These are phyloP conservation scores for Drosophila antonietae DNA, from an alignment of 2,888 invertebrate species.

Conservation along the genomic window DNA sequence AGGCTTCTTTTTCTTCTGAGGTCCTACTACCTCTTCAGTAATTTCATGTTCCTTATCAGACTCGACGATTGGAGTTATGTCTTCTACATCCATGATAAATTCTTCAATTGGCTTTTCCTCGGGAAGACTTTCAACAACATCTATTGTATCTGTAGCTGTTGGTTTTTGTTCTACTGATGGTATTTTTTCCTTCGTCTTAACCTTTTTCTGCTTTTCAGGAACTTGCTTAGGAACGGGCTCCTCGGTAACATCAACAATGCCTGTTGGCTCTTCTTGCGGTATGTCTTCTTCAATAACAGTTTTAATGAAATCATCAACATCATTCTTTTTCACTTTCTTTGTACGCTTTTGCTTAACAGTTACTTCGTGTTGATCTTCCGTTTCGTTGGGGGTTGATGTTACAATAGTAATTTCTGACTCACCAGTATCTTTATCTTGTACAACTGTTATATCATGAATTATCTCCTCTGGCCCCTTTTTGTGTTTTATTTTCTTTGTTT, in stretches of 20 bases:
- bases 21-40: constrained; percentile 25
- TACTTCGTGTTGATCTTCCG: constrained; percentile 41
- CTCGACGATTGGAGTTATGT: constrained; percentile 60
- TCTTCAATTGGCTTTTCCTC: constrained; percentile 24
- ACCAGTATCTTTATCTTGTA: constrained; percentile 83
- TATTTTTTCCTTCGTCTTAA: constrained; percentile 63
- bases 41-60: constrained; percentile 40
- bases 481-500: constrained; percentile 80
- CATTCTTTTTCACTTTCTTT: constrained; percentile 76
- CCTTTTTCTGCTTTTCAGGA: constrained; percentile 63
- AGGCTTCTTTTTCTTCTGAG: constrained; percentile 58
- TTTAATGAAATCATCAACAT: constrained; percentile 75
- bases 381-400: constrained; percentile 51
- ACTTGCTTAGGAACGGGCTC: constrained; percentile 58
- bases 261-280: constrained; percentile 77
- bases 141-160: constrained; percentile 33
- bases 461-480: constrained; percentile 84
- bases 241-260: constrained; percentile 65
- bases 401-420: constrained; percentile 82
- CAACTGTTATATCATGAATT: constrained; percentile 85
- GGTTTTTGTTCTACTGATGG: constrained; percentile 31
- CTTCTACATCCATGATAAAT: constrained; percentile 49
- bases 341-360: constrained; percentile 65
- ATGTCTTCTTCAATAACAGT: constrained; percentile 77
- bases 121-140: constrained; percentile 69